Percentiles rank a stretch among this genome's conserved stretches.
These are phyloP conservation scores for Mormyrops attenuatus DNA, from an alignment of 2,797 vertebrate species.

Conservation along the genomic window DNA sequence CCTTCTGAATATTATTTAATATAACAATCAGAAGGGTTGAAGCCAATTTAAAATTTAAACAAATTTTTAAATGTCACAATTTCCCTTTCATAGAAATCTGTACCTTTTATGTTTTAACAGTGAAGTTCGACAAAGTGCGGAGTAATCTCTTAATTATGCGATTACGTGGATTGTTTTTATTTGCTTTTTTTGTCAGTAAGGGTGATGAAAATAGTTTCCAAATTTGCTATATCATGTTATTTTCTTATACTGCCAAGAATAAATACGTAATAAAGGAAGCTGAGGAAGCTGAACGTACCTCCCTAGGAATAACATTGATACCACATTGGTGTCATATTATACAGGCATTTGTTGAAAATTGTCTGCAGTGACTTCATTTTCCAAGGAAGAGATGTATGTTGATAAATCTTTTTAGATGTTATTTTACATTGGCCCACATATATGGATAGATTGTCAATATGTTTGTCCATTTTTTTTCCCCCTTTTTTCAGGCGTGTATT, in stretches of 20 bases:
- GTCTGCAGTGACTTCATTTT: background rate
- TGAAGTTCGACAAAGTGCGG: background rate
- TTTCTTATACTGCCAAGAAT: background rate
- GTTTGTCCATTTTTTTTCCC: background rate
- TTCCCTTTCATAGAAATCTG: background rate
- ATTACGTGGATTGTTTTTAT: background rate
- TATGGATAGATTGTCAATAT: background rate
- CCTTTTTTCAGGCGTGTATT: background rate
- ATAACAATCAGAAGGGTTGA: background rate
- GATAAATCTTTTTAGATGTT: background rate
- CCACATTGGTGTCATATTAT: conserved; percentile 19
- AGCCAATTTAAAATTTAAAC: background rate
- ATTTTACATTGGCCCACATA: background rate
- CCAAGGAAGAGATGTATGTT: background rate
- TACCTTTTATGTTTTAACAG: background rate
- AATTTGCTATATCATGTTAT: background rate
- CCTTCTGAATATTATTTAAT: background rate
- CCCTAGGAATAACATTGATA: background rate
- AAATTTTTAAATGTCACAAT: background rate
- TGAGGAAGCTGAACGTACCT: background rate
- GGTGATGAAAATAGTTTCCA: background rate
- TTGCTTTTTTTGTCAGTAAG: background rate
- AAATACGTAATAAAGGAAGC: background rate
- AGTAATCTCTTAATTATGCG: background rate
- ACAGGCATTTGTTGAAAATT: conserved; percentile 23